Evolutionary conservation across 2,797 vertebrate species (phyloP).

Genomic region (Enteromius radiatus): DNA sequence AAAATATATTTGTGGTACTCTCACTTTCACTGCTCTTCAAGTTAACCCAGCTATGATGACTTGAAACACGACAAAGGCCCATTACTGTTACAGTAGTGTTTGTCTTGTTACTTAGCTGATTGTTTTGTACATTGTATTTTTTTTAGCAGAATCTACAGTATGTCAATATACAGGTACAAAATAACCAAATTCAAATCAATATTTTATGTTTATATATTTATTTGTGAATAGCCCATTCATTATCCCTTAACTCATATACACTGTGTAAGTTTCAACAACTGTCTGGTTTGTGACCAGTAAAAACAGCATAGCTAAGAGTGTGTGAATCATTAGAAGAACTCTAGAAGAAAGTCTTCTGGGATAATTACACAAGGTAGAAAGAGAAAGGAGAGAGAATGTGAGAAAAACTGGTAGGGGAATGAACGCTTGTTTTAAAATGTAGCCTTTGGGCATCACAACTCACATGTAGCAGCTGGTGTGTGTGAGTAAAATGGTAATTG

Average conservation of each 20-base stretch:
- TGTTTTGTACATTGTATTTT: neutral
- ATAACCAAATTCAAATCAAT: neutral
- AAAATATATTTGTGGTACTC: too few relatives aligned
- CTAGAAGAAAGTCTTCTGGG: neutral
- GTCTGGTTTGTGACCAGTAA: neutral
- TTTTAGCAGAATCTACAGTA: neutral
- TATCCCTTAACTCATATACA: neutral
- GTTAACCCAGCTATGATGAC: too few relatives aligned
- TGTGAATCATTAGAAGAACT: neutral
- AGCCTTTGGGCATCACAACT: neutral
- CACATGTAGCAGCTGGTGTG: slow-evolving; percentile 4
- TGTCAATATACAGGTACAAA: neutral
- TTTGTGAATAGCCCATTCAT: neutral
- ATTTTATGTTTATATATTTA: neutral
- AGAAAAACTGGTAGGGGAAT: neutral
- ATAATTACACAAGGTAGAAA: slow-evolving; percentile 1
- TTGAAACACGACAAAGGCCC: too few relatives aligned
- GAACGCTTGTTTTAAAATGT: slow-evolving; percentile 17
- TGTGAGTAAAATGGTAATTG: slow-evolving; percentile 36
- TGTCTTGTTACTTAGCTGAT: neutral
- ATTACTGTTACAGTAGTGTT: neutral
- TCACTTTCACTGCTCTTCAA: too few relatives aligned
- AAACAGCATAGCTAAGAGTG: neutral
- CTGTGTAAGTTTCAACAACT: neutral
- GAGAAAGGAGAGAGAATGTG: neutral